Evolutionary conservation across 2,113 vertebrate genomes (phyloP), one percentile per base, ranked within the genome.

Genomic region (Passer montanus): DNA sequence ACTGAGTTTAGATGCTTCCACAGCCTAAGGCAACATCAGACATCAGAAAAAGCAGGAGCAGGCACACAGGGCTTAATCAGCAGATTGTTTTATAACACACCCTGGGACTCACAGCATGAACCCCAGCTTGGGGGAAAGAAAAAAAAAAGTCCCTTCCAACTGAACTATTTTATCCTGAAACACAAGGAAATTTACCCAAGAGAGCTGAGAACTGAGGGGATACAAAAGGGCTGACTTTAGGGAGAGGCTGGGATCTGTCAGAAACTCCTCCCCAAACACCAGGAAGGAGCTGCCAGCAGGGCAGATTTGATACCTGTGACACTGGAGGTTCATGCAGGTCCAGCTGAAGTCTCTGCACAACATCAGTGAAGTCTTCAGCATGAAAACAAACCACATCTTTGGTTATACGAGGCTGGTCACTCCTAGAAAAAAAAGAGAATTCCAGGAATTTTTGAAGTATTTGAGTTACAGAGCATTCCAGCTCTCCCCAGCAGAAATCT

Each of bases 351-450:
- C 99, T 98, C 96, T 99, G 99, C 84, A 99, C 99, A n/a, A 99
- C 99, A 64, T 99, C 98, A 77, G 97, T 99, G 95, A 99, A 99
- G 82, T 99, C 99, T 94, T 99, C 99, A 80, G 99, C 99, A 63
- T 99, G 99, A 96, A 99, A 99, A 98, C 99, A 99, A 96, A 99
- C 98, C 66, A 99, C 99, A 88, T 99, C 99, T 99, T 99, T 99
- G 98, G 99, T 99, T 98, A 99, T 98, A 77, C 99, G 99, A 90
- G 99, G 99, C 63, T 98, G 98, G 89, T 98, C 98, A 66, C 98
- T 99, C 98, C 99, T 99, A 80, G n/a, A 17, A 73, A 53, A 93
- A 68, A 9, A 39, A 7, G 22, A 93, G 68, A 92, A 88, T 53
- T 62, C 30, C 55, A 74, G 26, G 31, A 44, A 23, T 27, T 76